Base-by-base conservation (phyloP, 1,140 invertebrate genomes). In the Stegodyphus mimosarum region DNA sequence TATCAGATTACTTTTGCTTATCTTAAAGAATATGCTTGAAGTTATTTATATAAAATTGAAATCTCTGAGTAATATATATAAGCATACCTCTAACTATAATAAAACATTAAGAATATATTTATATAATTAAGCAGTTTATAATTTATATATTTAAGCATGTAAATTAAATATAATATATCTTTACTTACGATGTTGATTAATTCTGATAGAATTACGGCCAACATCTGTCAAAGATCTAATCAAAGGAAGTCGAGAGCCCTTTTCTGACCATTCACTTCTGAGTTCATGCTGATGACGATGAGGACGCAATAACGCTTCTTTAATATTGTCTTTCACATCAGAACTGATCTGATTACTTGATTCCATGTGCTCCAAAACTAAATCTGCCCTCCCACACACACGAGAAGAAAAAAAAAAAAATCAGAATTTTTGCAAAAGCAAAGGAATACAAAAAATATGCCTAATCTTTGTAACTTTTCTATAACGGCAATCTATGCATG, bases 201-300 rank as follows among this genome's bases (percentile, higher is more conserved):
- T 53, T 75, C 70, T 84, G 13, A 51, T 9, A 55, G 81, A 75
- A 90, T 97, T 98, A 87, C 95, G 93, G 88, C 97, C 96, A 88
- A 99, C 99, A 89, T 99, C 98, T 18, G 97, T 96, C 87, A 99
- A 92, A 10, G 97, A 99, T 87, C 97, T 93, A 88, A 99, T 98
- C 77, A 99, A 94, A 7, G 97, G 97, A 75, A 99, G 91, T 86
- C 95, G 93, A 88, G 93, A 78, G 9, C 74, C 55, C 48, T 86
- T 86, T 6, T 86, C 83, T 52, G 33, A 53, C 83, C 83, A 86
- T 33, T 86, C 83, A 53, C 72, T 51, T 18, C 55, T 51, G 6
- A 86, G 93, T 89, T 98, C 96, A 90, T 98, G 96, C 88, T 98
- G 96, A 93, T 99, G 98, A 60, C 96, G 93, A 92, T 99, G 98